Percentiles rank a stretch among this genome's conserved stretches.
Conservation (phyloP, 1,140 invertebrate genomes). For the Brachionus angularis region DNA sequence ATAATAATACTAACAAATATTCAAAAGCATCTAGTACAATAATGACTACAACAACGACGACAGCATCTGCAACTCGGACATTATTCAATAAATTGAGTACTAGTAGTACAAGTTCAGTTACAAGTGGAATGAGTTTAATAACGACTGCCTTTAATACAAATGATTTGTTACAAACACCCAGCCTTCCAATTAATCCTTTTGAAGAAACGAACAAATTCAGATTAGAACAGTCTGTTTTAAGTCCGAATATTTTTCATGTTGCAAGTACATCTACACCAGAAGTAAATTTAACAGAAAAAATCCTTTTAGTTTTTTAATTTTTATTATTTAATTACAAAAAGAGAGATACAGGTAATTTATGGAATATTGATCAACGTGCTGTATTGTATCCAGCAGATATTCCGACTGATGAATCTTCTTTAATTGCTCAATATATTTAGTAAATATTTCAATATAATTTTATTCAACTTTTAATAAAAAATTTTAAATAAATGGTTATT, state of each 20-base stretch:
- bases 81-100: conserved; percentile 1
- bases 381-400: conserved; percentile 39
- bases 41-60: conserved; percentile 3
- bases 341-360: not conserved
- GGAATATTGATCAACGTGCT: conserved; percentile 42
- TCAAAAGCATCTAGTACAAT: too few relatives aligned
- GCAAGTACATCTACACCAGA: conserved; percentile 37
- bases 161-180: conserved; percentile 20
- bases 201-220: conserved; percentile 41
- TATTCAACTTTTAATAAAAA: too few relatives aligned
- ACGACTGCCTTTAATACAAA: too few relatives aligned
- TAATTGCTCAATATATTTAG: conserved; percentile 27
- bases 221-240: conserved; percentile 34
- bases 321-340: not conserved
- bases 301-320: not conserved
- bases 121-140: conserved; percentile 31
- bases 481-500: not conserved
- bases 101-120: conserved; percentile 14
- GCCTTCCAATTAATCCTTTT: conserved; percentile 14
- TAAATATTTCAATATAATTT: not conserved
- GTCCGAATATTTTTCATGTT: conserved; percentile 37
- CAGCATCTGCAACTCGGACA: not conserved
- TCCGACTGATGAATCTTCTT: conserved; percentile 22
- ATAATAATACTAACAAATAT: too few relatives aligned
- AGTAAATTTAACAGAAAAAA: not conserved